Conservation (phyloP, 2,113 vertebrate species). For the Oriolus oriolus region DNA sequence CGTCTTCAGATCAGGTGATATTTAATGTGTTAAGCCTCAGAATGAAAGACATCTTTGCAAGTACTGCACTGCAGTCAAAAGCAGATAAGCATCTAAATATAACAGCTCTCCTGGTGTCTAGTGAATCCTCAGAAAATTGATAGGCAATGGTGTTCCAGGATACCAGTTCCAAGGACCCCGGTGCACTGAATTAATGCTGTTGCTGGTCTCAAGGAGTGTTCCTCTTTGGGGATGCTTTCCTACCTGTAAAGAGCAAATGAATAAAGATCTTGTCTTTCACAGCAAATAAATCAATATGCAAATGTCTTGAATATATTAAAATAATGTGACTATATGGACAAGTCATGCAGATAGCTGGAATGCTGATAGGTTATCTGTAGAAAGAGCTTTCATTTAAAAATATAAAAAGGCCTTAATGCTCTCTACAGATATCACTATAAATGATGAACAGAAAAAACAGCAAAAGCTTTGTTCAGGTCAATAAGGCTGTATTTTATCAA, state of each 20-base stretch:
- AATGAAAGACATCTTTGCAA: slow-evolving; percentile 19
- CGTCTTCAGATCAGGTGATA: slow-evolving; percentile 12
- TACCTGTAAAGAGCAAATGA: not conserved
- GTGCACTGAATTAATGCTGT: not conserved
- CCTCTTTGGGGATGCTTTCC: not conserved
- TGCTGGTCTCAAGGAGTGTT: not conserved
- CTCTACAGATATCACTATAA: not conserved
- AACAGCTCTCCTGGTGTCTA: not conserved
- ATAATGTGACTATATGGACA: not conserved
- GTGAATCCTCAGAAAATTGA: slow-evolving; percentile 16
- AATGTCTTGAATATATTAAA: not conserved
- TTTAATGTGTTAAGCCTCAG: slow-evolving; percentile 7
- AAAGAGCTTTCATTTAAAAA: slow-evolving; percentile 19
- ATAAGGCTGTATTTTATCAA: slow-evolving; percentile 6
- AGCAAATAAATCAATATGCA: slow-evolving; percentile 21
- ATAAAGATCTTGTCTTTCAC: not conserved
- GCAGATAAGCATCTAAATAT: slow-evolving; percentile 37
- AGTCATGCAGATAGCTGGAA: not conserved
- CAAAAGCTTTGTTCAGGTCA: slow-evolving; percentile 6
- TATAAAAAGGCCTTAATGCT: not conserved
- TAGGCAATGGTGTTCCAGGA: not conserved
- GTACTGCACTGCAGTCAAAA: slow-evolving; percentile 20
- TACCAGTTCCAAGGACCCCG: not conserved
- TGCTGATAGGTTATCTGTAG: not conserved
- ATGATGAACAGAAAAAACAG: slow-evolving; percentile 3